Evolutionary conservation across 2,113 vertebrate genomes (phyloP).

Genomic region (Delphinus delphis): DNA sequence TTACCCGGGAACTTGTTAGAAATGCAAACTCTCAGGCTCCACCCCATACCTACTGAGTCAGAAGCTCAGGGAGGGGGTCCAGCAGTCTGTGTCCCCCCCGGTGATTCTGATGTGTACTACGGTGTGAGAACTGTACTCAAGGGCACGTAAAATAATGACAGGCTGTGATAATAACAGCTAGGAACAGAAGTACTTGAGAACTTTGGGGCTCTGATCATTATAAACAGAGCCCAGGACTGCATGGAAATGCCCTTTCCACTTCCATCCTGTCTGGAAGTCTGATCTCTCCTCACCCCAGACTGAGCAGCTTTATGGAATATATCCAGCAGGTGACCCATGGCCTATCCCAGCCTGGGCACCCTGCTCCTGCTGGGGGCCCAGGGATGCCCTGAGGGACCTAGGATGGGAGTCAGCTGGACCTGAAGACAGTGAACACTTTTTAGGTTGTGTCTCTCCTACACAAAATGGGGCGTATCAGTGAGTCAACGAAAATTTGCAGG

Average conservation of each 20-base stretch:
- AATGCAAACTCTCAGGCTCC: neutral
- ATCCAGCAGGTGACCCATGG: neutral
- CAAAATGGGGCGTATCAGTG: neutral
- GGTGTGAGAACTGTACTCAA: neutral
- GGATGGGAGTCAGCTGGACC: neutral
- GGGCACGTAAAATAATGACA: neutral
- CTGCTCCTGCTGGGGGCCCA: neutral
- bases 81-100: fast-evolving
- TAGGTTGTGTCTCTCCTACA: neutral
- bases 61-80: neutral
- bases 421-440: neutral
- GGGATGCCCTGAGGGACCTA: neutral
- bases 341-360: neutral
- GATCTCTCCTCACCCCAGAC: neutral
- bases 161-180: neutral
- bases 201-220: neutral
- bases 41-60: neutral
- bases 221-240: neutral
- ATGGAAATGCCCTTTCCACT: neutral
- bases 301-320: neutral
- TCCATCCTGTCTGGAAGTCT: neutral
- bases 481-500: neutral
- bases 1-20: neutral
- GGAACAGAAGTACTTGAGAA: neutral
- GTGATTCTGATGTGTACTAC: neutral